phyloP scores from a whole-genome alignment of 2,888 invertebrate species.

The Stratiomys singularior region DNA sequence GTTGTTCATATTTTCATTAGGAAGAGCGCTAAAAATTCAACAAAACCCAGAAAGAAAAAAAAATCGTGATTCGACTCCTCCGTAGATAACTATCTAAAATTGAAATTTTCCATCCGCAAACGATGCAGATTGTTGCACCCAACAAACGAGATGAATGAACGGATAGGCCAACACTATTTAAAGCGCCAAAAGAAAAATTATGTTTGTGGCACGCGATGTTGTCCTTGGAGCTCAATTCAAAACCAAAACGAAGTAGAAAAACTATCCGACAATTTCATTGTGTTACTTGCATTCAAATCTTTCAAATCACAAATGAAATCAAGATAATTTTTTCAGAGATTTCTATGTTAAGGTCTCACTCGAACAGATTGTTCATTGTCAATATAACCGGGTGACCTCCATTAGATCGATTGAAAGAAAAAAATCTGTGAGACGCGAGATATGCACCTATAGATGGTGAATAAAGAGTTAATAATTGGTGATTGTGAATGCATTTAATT shows the following conservation, averaged over 20 bases:
- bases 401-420: conserved; percentile 7
- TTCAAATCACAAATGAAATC: background rate
- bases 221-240: background rate
- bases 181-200: background rate
- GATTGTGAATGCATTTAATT: background rate
- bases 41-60: background rate
- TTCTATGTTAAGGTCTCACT: conserved; percentile 44
- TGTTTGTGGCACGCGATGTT: background rate
- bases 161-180: background rate
- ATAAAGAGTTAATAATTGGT: too few relatives aligned
- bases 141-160: background rate
- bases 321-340: conserved; percentile 15
- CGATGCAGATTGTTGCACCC: too few relatives aligned
- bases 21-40: background rate
- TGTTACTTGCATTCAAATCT: conserved; percentile 27
- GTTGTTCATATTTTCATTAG: background rate
- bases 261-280: background rate
- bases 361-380: conserved; percentile 37
- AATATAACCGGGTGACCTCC: conserved; percentile 45
- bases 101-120: background rate
- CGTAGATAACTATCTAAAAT: background rate
- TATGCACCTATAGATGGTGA: background rate
- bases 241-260: background rate
- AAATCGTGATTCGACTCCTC: too few relatives aligned
- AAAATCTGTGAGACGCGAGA: background rate